Base-by-base conservation (phyloP, 2,797 vertebrate species). In the Lindbergichthys nudifrons region DNA sequence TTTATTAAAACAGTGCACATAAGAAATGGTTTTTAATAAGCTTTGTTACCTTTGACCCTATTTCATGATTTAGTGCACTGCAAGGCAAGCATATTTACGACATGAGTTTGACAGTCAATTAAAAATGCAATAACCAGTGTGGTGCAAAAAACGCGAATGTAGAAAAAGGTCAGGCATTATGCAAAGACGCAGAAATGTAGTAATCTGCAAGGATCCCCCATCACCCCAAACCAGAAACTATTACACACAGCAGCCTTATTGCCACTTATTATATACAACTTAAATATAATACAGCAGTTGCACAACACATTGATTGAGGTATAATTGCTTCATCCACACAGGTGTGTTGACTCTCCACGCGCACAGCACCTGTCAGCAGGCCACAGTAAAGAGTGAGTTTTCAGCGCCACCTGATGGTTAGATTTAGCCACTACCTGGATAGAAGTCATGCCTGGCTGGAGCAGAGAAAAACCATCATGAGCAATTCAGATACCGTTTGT, bases 401-500 rank as follows among this genome's bases (percentile, higher is more conserved):
- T 62, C 70, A 61, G 39, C 82, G 62, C 67, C 87, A 69, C 62
- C 87, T 62, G 10, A 10, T 69, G 88, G 84, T 47, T 1, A 41
- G 18, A 23, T 41, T 1, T 1, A 58, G 23, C 3, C 4, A 48
- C 1, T 6, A n/a, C 16, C 9, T 13, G 36, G 12, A 63, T 4
- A 3, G 8, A 41, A 51, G 5, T 3, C 10, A 0, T 12, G 11
- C 56, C 5, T 3, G 47, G 18, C 15, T 47, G 51, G 11, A 8
- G 14, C 13, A 36, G 16, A 15, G 43, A 18, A 19, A n/a, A 61
- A 39, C 51, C 3, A 47, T 2, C 10, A 9, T 2, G 23, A 70
- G 8, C 11, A 26, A 1, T 9, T 13, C 8, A 4, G 26, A 48
- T 3, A 42, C 32, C 36, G 32, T 36, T 36, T 13, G 18, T 14